Conservation (phyloP, 35 echinoderm and acorn worm species). For the Ptychodera flava region DNA sequence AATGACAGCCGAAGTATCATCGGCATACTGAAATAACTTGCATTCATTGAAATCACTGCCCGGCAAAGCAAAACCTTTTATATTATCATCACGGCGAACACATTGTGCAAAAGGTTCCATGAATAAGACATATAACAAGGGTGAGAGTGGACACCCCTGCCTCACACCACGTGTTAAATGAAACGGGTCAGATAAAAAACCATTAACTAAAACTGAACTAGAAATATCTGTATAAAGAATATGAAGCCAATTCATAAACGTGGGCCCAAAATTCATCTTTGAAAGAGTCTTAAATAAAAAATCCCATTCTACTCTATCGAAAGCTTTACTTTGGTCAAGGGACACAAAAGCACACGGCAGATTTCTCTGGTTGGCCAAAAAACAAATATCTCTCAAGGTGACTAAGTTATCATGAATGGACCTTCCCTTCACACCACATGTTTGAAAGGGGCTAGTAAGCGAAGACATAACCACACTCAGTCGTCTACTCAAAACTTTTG, state of each 20-base stretch:
- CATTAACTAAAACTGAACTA: constrained; percentile 12
- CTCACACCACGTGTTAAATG: background rate
- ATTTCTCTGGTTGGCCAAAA: background rate
- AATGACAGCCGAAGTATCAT: constrained; percentile 25
- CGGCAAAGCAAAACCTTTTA: constrained; percentile 6
- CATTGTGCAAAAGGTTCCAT: constrained; percentile 19
- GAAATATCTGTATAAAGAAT: background rate
- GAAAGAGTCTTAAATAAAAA: background rate
- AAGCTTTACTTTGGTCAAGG: background rate
- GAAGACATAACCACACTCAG: background rate
- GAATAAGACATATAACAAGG: constrained; percentile 31
- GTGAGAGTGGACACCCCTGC: constrained; percentile 44
- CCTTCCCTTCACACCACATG: constrained; percentile 7
- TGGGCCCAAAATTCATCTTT: background rate
- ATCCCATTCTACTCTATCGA: background rate
- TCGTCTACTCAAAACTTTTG: background rate
- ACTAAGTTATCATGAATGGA: constrained; percentile 16
- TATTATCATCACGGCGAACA: background rate
- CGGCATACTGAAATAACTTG: constrained; percentile 37
- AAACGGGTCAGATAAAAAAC: background rate
- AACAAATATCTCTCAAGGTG: constrained; percentile 15
- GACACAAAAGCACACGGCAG: background rate
- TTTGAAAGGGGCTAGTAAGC: background rate
- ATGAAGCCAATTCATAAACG: background rate
- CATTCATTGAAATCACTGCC: background rate